Percentiles rank a stretch among this genome's conserved stretches.
Evolutionary conservation across 2,113 vertebrate genomes (phyloP).

Genomic region (Ursus arctos): DNA sequence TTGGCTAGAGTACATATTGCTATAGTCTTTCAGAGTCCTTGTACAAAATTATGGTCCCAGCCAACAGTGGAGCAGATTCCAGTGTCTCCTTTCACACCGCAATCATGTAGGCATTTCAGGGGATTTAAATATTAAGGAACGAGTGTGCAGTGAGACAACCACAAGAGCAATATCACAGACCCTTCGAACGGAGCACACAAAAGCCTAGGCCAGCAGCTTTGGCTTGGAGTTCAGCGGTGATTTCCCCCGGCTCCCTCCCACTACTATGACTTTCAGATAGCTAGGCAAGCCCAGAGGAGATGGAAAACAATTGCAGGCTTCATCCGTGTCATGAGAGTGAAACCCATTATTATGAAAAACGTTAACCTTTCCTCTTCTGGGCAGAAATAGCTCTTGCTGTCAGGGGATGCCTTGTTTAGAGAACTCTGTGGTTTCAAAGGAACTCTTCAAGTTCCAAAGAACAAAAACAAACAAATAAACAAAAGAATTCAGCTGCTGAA

Average conservation of each 20-base stretch:
- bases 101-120: no score
- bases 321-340: conserved; percentile 6
- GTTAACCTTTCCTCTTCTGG: conserved; percentile 68
- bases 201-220: background rate
- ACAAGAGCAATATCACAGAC: no score
- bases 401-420: conserved; percentile 50
- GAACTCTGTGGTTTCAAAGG: conserved; percentile 59
- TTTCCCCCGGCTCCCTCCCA: conserved; percentile 11
- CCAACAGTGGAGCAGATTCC: background rate
- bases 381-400: conserved; percentile 76
- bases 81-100: background rate
- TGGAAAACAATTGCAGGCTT: conserved; percentile 52
- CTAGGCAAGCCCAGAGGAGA: conserved; percentile 22
- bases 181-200: accelerated
- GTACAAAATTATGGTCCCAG: background rate
- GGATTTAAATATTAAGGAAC: background rate
- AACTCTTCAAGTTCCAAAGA: conserved; percentile 2
- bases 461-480: background rate
- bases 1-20: background rate
- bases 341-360: conserved; percentile 73
- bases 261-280: background rate
- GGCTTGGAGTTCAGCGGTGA: background rate
- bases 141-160: accelerated
- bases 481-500: background rate
- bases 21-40: background rate